Evolutionary conservation across 2,113 vertebrate genomes (phyloP).

Genomic region (Indicator indicator): DNA sequence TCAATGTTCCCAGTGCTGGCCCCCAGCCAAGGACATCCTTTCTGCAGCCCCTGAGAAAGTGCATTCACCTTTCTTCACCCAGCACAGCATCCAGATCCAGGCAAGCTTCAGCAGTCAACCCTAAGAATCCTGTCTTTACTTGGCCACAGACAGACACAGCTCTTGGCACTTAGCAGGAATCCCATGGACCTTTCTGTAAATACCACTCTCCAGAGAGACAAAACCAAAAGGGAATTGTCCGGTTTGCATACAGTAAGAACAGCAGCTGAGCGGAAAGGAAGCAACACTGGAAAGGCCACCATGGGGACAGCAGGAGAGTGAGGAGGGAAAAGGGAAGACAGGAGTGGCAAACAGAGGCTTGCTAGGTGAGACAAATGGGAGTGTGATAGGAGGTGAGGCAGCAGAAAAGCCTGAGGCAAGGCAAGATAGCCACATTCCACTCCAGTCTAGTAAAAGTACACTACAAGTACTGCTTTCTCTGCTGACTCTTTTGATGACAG

Average conservation of each 20-base stretch:
- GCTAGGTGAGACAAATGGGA: background rate
- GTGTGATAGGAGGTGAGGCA: background rate
- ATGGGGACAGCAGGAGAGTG: background rate
- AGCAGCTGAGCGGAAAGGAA: conserved; percentile 10
- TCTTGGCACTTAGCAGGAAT: background rate
- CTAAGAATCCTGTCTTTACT: background rate
- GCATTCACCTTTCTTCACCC: background rate
- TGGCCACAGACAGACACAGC: background rate
- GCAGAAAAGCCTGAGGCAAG: background rate
- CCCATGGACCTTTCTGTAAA: background rate
- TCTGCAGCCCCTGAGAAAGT: conserved; percentile 1
- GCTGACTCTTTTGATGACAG: accelerated
- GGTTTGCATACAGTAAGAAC: background rate
- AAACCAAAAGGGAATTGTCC: conserved; percentile 6
- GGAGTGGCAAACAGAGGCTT: background rate
- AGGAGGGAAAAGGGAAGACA: background rate
- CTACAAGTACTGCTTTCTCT: background rate
- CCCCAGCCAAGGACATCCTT: background rate
- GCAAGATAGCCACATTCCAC: background rate
- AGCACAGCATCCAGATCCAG: background rate
- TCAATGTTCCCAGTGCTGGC: background rate
- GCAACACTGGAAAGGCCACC: background rate
- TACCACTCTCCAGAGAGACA: background rate
- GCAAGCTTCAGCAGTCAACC: background rate
- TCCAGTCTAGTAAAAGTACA: background rate